A percentile compares a stretch with the other conserved stretches of the same genome.
Evolutionary conservation across 2,113 vertebrate species (phyloP).

Genomic region (Tretioscincus oriximinensis): DNA sequence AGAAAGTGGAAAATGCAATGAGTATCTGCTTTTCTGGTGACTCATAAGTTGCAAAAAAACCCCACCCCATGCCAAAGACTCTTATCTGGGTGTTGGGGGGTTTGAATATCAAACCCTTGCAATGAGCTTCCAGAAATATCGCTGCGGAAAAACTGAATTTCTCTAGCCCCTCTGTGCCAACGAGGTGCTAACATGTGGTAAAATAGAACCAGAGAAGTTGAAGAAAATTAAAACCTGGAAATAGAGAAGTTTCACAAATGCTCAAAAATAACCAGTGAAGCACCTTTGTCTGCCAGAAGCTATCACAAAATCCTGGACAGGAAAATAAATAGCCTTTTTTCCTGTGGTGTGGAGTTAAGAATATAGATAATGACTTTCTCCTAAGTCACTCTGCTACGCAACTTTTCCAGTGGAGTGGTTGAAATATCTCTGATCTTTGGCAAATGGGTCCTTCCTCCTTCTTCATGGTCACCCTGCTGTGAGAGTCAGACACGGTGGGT

Average conservation of each 20-base stretch:
- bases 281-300: slow-evolving; percentile 38
- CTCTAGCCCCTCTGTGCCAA: background rate
- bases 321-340: slow-evolving; percentile 32
- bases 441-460: slow-evolving; percentile 28
- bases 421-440: slow-evolving; percentile 27
- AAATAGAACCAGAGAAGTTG: slow-evolving; percentile 19
- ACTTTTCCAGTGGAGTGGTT: slow-evolving; percentile 30
- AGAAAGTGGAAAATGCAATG: slow-evolving; percentile 14
- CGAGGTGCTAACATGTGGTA: slow-evolving; percentile 9
- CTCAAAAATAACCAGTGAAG: slow-evolving; percentile 27
- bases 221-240: slow-evolving; percentile 34
- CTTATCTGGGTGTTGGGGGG: slow-evolving; percentile 20
- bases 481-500: slow-evolving; percentile 40
- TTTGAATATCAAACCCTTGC: slow-evolving; percentile 17
- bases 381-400: slow-evolving; percentile 28
- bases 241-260: slow-evolving; percentile 15
- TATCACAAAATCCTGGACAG: slow-evolving; percentile 37
- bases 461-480: slow-evolving; percentile 10
- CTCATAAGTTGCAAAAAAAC: slow-evolving; percentile 13
- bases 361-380: slow-evolving; percentile 41
- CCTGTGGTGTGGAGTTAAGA: slow-evolving; percentile 36
- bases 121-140: slow-evolving; percentile 27
- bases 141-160: slow-evolving; percentile 26
- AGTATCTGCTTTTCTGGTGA: slow-evolving; percentile 8
- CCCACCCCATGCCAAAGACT: background rate